Base-by-base conservation (phyloP, 2,888 invertebrate genomes). In the Serripes groenlandicus region DNA sequence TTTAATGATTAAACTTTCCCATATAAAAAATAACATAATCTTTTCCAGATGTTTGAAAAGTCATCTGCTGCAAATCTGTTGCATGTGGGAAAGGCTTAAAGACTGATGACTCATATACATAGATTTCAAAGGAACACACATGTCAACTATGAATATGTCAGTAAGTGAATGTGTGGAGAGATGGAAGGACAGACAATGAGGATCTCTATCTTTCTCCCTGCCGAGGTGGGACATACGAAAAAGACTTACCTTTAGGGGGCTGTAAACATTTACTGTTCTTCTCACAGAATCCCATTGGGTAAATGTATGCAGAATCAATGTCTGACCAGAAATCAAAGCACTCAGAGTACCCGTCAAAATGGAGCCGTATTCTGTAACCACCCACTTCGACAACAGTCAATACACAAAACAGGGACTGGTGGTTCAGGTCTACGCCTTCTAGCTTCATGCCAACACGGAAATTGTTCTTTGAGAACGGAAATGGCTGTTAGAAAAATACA, bases 271-370 rank as follows among this genome's bases (percentile, higher is more conserved):
- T 97, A 0, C 96, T 96, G 90, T 97, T 97, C 94, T 97, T 97
- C 92, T 97, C 97, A 93, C 98, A 98, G 97, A 98, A 99, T n/a
- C 98, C 98, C 37, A 97, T 96, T 9, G 98, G 98, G 94, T 98
- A 99, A 78, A 99, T 97, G 93, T 98, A 97, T 92, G 96, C 96
- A n/a, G 97, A 97, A 94, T 98, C 98, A 0, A 97, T 66, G 94
- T 98, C 98, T 52, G 97, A 96, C 98, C 99, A 99, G 95, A 97
- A 99, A 95, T 99, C 98, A 92, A 97, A 97, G 93, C 97, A 96
- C 78, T 97, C 97, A 0, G 97, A 96, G 94, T 97, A 99, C 21
- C 98, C 98, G 95, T 99, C 98, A 94, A 99, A 99, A 94, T 97
- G 97, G 71, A 99, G 95, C 86, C 98, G 96, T 92, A 99, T 95